Base-by-base conservation (phyloP, 2,797 vertebrate genomes). In the Sebastolobus alascanus region DNA sequence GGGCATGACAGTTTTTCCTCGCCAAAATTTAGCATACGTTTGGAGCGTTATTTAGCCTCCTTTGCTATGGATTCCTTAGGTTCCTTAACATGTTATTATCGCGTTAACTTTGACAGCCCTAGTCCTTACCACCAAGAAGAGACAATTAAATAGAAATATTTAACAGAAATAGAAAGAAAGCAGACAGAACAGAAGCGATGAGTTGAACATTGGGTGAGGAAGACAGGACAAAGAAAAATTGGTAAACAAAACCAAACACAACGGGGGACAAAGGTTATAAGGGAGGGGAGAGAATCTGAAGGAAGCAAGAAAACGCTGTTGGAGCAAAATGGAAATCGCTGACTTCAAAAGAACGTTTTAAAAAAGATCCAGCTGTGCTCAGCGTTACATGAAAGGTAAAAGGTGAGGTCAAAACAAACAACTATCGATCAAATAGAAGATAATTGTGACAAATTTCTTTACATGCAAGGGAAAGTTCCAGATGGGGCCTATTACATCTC, bases 311-410 rank as follows among this genome's bases (percentile, higher is more conserved):
- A 88, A 91, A 71, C 67, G 81, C 80, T 86, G 77, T 58, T 20
- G 14, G 16, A 75, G 85, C 77, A 84, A 78, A 88, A 90, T 61
- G 37, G 40, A 88, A 85, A 88, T 50, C 25, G 80, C 91, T 90
- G 90, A 93, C 86, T 75, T 68, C 14, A 72, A 60, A 82, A 33
- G 27, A 77, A 35, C 7, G 1, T 40, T 75, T 18, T 9, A 55
- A 35, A 69, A 63, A 69, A 60, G 67, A 46, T 50, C 38, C 18
- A 27, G 75, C 65, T 69, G 25, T 27, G 77, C 76, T 90, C 61
- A 86, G 79, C 69, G 50, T 70, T 75, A 63, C 64, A 73, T 27
- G 8, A 58, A 74, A 84, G 85, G 87, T 90, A 73, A 88, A 82
- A 92, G 83, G 78, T 86, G 55, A 80, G 73, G 78, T 89, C 73